Base-by-base conservation (phyloP, 2,113 vertebrate genomes). In the Turdus rufiventris region DNA sequence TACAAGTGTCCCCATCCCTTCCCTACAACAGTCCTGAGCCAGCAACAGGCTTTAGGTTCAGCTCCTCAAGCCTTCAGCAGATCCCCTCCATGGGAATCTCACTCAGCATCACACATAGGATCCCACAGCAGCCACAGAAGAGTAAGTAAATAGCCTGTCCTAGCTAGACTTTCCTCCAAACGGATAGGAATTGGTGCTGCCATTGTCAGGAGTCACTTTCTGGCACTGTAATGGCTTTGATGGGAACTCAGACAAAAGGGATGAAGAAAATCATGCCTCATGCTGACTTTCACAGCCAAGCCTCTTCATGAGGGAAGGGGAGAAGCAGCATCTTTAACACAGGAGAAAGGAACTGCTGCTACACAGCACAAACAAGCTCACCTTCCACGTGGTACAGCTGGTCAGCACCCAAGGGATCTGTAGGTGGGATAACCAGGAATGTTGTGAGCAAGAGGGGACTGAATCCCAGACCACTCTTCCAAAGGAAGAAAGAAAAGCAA, bases 21-120 rank as follows among this genome's bases (percentile, higher is more conserved):
- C 29, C 50, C 26, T 42, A 23, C 36, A 23, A 7, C 0, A 78
- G 29, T 25, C 47, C 28, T 25, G 48, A 85, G 73, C 11, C 53
- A 89, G 43, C 36, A 65, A 16, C 4, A 40, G 28, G 21, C 29
- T 60, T 36, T 48, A 68, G 17, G 31, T 40, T 87, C 43, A 63
- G 62, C 31, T 7, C 10, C 48, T 61, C 36, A 43, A 48, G 19
- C n/a, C 40, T 85, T 53, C 66, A 85, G 70, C 53, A 96, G 36
- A 68, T 14, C 10, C 28, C 8, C 12, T 31, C 53, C 25, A 15
- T 12, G 28, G 42, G 13, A 53, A 38, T 33, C 66, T n/a, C 58
- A n/a, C 25, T 31, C 53, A 75, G 62, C n/a, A 79, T 7, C 36
- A 63, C 0, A 0, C n/a, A 26, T 3, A 61, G 1, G 10, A 68